Conservation (phyloP, 2,888 invertebrate species). For the Parnassius apollo region DNA sequence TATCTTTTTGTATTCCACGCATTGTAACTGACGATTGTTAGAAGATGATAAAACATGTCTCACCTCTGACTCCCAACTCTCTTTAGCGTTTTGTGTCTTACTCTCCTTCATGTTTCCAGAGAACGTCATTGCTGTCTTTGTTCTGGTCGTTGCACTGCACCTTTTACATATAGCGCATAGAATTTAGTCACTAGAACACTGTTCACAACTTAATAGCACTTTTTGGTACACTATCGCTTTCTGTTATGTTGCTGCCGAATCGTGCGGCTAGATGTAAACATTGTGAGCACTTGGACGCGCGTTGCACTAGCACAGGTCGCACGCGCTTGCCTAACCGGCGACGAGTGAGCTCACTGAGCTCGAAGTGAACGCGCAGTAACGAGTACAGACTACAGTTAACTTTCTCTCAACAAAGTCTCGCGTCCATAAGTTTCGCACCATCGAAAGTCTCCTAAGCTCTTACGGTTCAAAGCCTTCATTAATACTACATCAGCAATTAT, state of each 20-base stretch:
- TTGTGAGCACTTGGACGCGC: slow-evolving; percentile 34
- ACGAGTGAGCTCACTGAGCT: slow-evolving; percentile 50
- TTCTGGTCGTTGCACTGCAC: slow-evolving; percentile 51
- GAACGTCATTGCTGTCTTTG: slow-evolving; percentile 61
- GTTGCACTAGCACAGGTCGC: slow-evolving; percentile 8
- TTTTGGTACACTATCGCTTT: slow-evolving; percentile 64
- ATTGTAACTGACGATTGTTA: slow-evolving; percentile 39
- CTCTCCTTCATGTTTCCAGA: slow-evolving; percentile 75
- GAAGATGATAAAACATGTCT: slow-evolving; percentile 41
- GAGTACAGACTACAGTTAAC: slow-evolving; percentile 80
- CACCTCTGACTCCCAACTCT: slow-evolving; percentile 77
- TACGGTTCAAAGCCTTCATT: slow-evolving; percentile 70
- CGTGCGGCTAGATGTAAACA: slow-evolving; percentile 53
- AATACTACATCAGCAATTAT: slow-evolving; percentile 26
- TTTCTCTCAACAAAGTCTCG: slow-evolving; percentile 67
- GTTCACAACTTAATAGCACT: slow-evolving; percentile 45
- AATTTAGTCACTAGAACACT: slow-evolving; percentile 36
- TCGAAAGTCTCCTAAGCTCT: slow-evolving; percentile 71
- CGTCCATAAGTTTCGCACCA: slow-evolving; percentile 65
- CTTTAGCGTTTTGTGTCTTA: slow-evolving; percentile 67
- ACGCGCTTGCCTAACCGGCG: slow-evolving; percentile 40
- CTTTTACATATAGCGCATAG: slow-evolving; percentile 13
- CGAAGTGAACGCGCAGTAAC: slow-evolving; percentile 51
- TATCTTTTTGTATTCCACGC: slow-evolving; percentile 50
- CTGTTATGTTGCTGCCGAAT: slow-evolving; percentile 57